These are phyloP conservation scores for Synanthedon formicaeformis DNA, from an alignment of 2,888 invertebrate genomes.

Conservation along the genomic window DNA sequence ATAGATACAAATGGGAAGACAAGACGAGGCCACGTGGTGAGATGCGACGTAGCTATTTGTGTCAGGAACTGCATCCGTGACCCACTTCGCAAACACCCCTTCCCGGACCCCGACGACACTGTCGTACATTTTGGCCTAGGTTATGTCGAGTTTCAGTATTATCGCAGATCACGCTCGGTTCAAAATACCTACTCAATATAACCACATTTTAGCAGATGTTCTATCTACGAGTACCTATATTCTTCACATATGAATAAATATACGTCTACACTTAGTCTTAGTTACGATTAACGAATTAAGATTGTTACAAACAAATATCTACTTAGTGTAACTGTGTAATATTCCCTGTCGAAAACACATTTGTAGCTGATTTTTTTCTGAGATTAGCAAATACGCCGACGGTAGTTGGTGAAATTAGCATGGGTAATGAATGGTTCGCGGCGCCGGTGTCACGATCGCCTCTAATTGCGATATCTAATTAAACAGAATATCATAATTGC, in stretches of 20 bases:
- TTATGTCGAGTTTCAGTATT: slow-evolving; percentile 22
- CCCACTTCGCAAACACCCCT: slow-evolving; percentile 53
- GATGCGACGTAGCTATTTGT: slow-evolving; percentile 59
- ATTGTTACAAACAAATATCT: background rate
- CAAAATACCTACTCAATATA: background rate
- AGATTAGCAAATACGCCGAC: slow-evolving; percentile 8
- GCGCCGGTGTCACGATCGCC: slow-evolving; percentile 36
- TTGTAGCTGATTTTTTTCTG: slow-evolving; percentile 8
- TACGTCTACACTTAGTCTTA: background rate
- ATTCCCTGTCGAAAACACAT: slow-evolving; percentile 11
- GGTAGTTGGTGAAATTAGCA: slow-evolving; percentile 33
- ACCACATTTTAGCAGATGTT: background rate
- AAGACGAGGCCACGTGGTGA: slow-evolving; percentile 49
- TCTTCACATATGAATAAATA: background rate
- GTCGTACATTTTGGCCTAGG: slow-evolving; percentile 60
- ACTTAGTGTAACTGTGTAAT: no score
- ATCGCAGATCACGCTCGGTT: background rate
- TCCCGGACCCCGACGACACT: slow-evolving; percentile 27
- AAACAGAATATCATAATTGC: slow-evolving; percentile 43
- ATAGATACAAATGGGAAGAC: slow-evolving; percentile 3
- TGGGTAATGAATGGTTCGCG: slow-evolving; percentile 43
- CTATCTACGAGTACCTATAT: no score
- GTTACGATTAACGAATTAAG: background rate
- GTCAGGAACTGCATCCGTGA: slow-evolving; percentile 68
- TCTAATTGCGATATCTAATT: slow-evolving; percentile 49